Evolutionary conservation across 2,113 vertebrate species (phyloP).

Genomic region (Anoura caudifer): DNA sequence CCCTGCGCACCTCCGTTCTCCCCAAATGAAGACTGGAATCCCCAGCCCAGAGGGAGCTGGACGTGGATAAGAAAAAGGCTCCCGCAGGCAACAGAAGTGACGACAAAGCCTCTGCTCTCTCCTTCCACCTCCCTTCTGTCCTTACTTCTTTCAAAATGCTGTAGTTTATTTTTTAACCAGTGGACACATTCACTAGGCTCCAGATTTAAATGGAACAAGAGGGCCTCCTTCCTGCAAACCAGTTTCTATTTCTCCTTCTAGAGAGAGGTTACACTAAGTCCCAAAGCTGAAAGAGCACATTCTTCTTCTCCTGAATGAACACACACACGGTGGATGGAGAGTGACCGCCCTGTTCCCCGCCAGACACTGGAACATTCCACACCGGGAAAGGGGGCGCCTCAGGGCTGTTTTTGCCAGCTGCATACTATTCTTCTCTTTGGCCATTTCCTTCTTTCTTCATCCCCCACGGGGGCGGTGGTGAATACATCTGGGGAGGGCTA

Average conservation of each 20-base stretch:
- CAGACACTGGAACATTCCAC: neutral
- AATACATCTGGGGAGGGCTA: accelerated
- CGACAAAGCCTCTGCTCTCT: accelerated
- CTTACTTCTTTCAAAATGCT: neutral
- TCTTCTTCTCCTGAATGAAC: neutral
- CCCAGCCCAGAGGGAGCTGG: neutral
- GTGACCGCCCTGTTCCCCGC: accelerated
- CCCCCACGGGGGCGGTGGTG: accelerated
- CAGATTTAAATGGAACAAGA: neutral
- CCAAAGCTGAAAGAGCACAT: accelerated
- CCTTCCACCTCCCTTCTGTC: neutral
- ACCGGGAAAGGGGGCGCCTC: neutral
- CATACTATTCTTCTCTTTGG: accelerated
- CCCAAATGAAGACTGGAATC: neutral
- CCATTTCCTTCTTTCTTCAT: no score
- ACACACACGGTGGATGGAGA: accelerated
- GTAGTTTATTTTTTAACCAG: accelerated
- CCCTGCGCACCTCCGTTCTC: neutral
- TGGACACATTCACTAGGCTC: neutral
- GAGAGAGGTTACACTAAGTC: neutral
- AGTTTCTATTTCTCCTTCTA: neutral
- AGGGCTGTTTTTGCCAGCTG: accelerated
- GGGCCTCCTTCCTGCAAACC: no score
- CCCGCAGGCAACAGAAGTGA: accelerated
- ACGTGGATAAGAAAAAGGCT: neutral